phyloP scores from a whole-genome alignment of 1,140 invertebrate species.

The Papilio aristodemus region DNA sequence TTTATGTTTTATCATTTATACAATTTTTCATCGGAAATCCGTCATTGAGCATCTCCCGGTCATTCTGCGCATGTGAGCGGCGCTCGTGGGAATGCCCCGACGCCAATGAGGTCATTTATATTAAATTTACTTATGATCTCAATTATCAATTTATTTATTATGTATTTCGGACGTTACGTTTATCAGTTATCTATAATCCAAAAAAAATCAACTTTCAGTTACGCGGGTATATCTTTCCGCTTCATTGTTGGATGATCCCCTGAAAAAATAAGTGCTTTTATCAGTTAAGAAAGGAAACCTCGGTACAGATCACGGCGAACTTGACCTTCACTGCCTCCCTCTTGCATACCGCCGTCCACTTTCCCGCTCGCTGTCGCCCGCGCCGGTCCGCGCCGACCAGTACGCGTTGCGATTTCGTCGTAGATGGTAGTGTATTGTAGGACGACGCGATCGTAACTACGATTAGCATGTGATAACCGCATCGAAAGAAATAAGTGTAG shows the following conservation, averaged over 20 bases:
- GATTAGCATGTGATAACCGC: background rate
- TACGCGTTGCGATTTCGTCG: constrained; percentile 9
- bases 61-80: background rate
- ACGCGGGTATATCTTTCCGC: no score
- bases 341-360: constrained; percentile 39
- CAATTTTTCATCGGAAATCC: background rate
- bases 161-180: no score
- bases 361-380: constrained; percentile 34
- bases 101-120: no score
- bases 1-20: no score
- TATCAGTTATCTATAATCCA: no score
- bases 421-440: background rate
- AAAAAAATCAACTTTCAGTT: no score
- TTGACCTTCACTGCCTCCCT: constrained; percentile 46
- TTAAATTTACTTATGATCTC: no score
- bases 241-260: no score
- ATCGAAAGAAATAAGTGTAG: constrained; percentile 15
- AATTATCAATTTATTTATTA: no score
- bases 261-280: background rate
- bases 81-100: no score
- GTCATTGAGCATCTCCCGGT: background rate
- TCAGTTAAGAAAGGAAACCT: constrained; percentile 3
- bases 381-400: constrained; percentile 24
- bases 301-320: constrained; percentile 35
- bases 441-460: background rate